Evolutionary conservation across 2,113 vertebrate genomes (phyloP), one percentile per base, ranked within the genome.

Genomic region (Pituophis catenifer): DNA sequence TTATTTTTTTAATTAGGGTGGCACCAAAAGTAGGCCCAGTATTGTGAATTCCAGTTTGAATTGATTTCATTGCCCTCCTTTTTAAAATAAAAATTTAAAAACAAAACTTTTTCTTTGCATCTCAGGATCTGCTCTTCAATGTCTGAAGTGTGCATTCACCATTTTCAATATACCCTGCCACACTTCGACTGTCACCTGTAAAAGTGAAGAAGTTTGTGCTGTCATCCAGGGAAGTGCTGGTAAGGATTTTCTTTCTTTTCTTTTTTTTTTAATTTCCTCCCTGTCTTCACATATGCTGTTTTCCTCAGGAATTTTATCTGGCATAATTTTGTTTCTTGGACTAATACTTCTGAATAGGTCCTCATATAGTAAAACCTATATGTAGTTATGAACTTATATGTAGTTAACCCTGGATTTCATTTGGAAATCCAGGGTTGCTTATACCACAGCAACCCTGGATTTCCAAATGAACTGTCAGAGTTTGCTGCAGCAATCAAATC

Each of bases 41-140:
- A 81, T 21, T 44, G 75, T 81, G 33, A 81, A 81, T 38, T 81
- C 70, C 33, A 54, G n/a, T 19, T n/a, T 52, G 8, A 24, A 53
- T 24, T 10, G 44, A 13, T 54, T 57, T 12, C 12, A 57, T 92
- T 3, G 0, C 26, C 86, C 38, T 38, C 15, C 33, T 75, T 33
- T n/a, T 62, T 26, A 65, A 29, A 62, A 26, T 6, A 21, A 58
- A 2, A 0, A 0, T 17, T 55, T 53, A 8, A 24, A 70, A 59
- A 89, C 55, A 21, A 53, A 54, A 19, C 7, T 65, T 21, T 93
- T 90, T 87, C 53, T 87, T n/a, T 90, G 13, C 90, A 17, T 33
- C 8, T 8, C n/a, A 93, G 92, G 92, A 54, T 62, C 92, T 53
- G 50, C 92, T 93, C 50, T 93, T 50, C n/a, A 90, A 3, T 93